Conservation (phyloP, 1,140 invertebrate species). For the Lysiphlebus fabarum region DNA sequence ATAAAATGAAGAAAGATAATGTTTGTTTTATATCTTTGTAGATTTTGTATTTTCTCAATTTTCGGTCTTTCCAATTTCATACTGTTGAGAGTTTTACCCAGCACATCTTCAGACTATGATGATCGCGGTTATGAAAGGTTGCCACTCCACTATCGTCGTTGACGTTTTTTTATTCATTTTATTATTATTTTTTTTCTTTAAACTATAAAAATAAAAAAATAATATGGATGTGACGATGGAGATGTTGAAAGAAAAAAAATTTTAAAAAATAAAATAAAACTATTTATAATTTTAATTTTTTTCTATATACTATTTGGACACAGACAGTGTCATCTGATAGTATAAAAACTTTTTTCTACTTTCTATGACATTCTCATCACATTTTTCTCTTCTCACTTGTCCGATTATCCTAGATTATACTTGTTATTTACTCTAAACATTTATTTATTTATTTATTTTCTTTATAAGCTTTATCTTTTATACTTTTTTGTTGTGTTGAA, state of each 20-base stretch:
- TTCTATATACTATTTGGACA: not conserved
- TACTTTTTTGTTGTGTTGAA: not conserved
- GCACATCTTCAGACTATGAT: slow-evolving; percentile 21
- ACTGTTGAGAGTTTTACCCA: slow-evolving; percentile 7
- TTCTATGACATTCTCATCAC: not conserved
- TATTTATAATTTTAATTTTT: slow-evolving; percentile 6
- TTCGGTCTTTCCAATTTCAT: slow-evolving; percentile 13
- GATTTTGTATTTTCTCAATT: slow-evolving; percentile 14
- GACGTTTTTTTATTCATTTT: not conserved
- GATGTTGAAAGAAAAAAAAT: not conserved
- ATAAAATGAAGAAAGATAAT: not conserved
- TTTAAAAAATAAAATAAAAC: not conserved
- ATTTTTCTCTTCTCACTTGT: not conserved
- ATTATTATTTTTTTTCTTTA: not conserved
- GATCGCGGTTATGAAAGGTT: slow-evolving; percentile 20
- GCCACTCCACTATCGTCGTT: not conserved
- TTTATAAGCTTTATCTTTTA: slow-evolving; percentile 12
- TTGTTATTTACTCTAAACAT: not conserved
- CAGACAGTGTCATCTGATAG: slow-evolving; percentile 4
- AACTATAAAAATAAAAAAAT: not conserved
- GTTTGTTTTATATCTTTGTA: slow-evolving; percentile 14
- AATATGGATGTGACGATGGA: not conserved
- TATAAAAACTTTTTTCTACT: slow-evolving; percentile 7
- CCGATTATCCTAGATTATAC: not conserved
- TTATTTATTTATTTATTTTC: slow-evolving; percentile 3